These are phyloP conservation scores for Rhabdomys pumilio DNA, from an alignment of 2,797 vertebrate species.

Conservation along the genomic window DNA sequence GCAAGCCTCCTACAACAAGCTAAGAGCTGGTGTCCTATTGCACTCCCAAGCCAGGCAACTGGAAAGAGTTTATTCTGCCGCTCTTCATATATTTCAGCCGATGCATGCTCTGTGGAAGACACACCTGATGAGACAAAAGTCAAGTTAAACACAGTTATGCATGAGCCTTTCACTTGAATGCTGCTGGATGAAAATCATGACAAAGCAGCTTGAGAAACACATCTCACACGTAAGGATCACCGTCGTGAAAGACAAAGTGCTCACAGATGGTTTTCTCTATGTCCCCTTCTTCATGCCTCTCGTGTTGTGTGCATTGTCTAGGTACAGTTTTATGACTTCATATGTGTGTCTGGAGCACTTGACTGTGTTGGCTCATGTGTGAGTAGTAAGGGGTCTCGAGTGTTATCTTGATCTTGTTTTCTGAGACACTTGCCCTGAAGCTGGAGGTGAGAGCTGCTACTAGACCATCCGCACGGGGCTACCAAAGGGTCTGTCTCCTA, in stretches of 20 bases:
- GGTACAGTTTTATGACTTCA: too few relatives aligned
- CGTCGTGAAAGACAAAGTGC: background rate
- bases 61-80: background rate
- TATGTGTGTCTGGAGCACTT: background rate
- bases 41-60: too few relatives aligned
- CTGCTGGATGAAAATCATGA: background rate
- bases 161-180: background rate
- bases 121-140: background rate
- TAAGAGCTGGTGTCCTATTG: background rate
- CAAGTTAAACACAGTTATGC: background rate
- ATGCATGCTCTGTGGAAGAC: background rate
- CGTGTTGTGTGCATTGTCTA: background rate
- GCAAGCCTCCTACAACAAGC: background rate
- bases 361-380: background rate
- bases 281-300: background rate
- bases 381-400: background rate
- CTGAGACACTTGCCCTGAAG: background rate
- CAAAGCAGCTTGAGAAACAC: background rate
- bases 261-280: too few relatives aligned
- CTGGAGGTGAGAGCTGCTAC: background rate
- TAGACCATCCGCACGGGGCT: background rate
- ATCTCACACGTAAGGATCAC: background rate
- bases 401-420: background rate
- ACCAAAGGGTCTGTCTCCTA: background rate
- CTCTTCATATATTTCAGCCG: background rate